A percentile compares a stretch with the other conserved stretches of the same genome.
These are phyloP conservation scores for Heptranchias perlo DNA, from an alignment of 2,113 vertebrate species.

Conservation along the genomic window DNA sequence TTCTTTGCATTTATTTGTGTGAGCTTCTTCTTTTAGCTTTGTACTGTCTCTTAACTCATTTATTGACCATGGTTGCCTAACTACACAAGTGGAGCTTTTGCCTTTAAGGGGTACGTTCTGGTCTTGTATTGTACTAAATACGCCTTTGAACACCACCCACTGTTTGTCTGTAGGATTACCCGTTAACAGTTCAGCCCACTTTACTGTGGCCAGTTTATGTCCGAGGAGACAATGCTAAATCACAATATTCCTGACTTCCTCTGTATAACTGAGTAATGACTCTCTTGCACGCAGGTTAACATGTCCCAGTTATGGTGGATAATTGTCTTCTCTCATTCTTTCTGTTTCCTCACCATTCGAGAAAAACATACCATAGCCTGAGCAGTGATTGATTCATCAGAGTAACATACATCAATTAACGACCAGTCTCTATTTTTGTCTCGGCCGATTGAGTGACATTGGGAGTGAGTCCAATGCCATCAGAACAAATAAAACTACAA, in stretches of 20 bases:
- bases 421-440: neutral
- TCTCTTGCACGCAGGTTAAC: neutral
- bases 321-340: neutral
- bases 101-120: neutral
- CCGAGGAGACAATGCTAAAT: neutral
- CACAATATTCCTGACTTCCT: neutral
- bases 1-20: neutral
- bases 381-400: neutral
- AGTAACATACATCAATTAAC: neutral
- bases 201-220: neutral
- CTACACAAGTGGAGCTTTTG: neutral
- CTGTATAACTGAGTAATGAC: neutral
- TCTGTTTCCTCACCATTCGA: neutral
- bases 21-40: neutral
- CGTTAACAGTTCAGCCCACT: neutral
- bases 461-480: neutral
- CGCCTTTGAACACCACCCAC: neutral
- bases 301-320: neutral
- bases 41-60: neutral
- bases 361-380: neutral
- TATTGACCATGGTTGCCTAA: neutral
- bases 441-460: neutral
- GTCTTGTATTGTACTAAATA: neutral
- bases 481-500: neutral
- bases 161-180: neutral